Evolutionary conservation across 2,113 vertebrate genomes (phyloP).

Genomic region (Trogon melanurus): DNA sequence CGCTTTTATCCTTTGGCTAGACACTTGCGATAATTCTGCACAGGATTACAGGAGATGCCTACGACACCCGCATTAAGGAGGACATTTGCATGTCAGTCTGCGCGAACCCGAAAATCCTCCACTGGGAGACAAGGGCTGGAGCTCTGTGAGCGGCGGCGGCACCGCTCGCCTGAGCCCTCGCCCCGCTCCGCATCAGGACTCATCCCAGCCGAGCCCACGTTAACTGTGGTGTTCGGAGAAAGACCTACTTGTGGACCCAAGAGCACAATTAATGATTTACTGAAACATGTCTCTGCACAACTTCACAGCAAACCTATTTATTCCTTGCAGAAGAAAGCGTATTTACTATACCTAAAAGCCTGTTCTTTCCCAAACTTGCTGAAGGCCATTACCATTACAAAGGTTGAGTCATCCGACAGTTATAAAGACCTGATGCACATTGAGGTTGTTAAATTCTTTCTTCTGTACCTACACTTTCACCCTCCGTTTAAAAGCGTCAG

Average conservation of each 20-base stretch:
- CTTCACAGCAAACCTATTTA: neutral
- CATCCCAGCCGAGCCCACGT: neutral
- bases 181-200: accelerated
- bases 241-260: neutral
- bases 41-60: neutral
- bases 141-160: neutral
- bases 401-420: slow-evolving; percentile 21
- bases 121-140: accelerated
- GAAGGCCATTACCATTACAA: slow-evolving; percentile 22
- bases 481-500: neutral
- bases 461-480: neutral
- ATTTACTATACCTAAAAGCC: slow-evolving; percentile 17
- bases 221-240: neutral
- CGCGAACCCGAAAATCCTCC: neutral
- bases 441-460: neutral
- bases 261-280: neutral
- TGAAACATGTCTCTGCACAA: neutral
- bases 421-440: neutral
- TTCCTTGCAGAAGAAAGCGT: neutral
- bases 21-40: neutral
- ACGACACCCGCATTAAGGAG: neutral
- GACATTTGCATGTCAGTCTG: neutral
- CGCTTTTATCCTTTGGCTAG: slow-evolving; percentile 15
- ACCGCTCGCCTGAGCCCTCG: neutral
- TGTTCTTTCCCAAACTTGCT: slow-evolving; percentile 17